Conservation (phyloP, 2,113 vertebrate genomes). For the Nymphicus hollandicus region DNA sequence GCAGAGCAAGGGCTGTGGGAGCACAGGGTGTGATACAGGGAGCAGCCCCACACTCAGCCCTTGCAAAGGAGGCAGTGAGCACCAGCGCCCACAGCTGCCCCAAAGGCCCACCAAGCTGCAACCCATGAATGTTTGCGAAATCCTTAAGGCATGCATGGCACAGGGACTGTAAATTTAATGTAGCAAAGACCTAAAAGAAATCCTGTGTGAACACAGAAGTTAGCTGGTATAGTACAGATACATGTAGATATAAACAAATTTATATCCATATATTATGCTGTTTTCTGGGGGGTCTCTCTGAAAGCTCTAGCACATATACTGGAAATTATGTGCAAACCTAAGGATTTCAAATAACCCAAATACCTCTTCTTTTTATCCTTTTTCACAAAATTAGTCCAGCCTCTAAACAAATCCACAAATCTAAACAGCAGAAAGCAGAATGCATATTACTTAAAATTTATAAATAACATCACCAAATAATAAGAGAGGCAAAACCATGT, state of each 20-base stretch:
- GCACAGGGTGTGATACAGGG: neutral
- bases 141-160: neutral
- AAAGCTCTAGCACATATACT: neutral
- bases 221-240: neutral
- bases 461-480: neutral
- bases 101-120: fast-evolving
- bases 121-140: neutral
- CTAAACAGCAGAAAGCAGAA: neutral
- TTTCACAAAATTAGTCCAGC: neutral
- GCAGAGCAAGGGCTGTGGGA: neutral
- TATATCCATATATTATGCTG: neutral
- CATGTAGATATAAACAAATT: neutral
- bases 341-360: neutral
- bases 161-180: neutral
- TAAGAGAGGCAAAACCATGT: neutral
- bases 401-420: neutral
- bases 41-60: neutral
- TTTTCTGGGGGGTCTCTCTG: neutral
- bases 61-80: neutral
- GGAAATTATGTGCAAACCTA: neutral
- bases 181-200: neutral
- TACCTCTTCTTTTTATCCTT: neutral
- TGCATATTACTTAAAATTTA: neutral
- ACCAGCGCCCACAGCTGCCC: neutral
- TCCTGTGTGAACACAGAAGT: neutral